phyloP scores from a whole-genome alignment of 2,797 vertebrate genomes.

The Bufotes viridis region DNA sequence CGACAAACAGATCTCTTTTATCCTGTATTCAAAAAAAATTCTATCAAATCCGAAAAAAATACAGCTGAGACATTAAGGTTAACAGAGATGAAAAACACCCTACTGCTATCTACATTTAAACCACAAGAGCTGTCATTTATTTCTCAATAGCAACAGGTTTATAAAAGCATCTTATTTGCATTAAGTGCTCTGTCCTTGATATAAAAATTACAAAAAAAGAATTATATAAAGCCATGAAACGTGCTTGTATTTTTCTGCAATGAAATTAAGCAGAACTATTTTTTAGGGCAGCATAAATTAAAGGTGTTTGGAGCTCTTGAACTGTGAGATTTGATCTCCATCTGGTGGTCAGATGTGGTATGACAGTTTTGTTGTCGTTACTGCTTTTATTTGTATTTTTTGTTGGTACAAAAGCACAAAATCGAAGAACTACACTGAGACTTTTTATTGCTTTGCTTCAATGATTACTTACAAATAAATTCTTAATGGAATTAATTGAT shows the following conservation, averaged over 20 bases:
- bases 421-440: not conserved
- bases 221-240: slow-evolving; percentile 30
- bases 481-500: not conserved
- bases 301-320: slow-evolving; percentile 4
- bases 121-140: slow-evolving; percentile 44
- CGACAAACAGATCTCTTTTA: slow-evolving; percentile 35
- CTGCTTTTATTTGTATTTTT: not conserved
- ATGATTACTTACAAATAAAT: not conserved
- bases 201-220: slow-evolving; percentile 31
- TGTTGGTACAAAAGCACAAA: not conserved
- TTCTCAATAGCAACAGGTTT: slow-evolving; percentile 43
- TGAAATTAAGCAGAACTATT: not conserved
- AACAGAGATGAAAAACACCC: slow-evolving; percentile 43
- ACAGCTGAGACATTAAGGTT: slow-evolving; percentile 35
- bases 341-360: slow-evolving; percentile 32
- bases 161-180: slow-evolving; percentile 57
- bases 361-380: not conserved
- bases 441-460: not conserved
- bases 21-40: slow-evolving; percentile 25
- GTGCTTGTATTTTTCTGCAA: slow-evolving; percentile 17
- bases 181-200: slow-evolving; percentile 52
- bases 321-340: slow-evolving; percentile 30
- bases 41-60: slow-evolving; percentile 45
- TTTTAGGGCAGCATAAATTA: not conserved
- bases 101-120: slow-evolving; percentile 41